phyloP scores from a whole-genome alignment of 2,113 vertebrate species.

The Actinemys pallida region DNA sequence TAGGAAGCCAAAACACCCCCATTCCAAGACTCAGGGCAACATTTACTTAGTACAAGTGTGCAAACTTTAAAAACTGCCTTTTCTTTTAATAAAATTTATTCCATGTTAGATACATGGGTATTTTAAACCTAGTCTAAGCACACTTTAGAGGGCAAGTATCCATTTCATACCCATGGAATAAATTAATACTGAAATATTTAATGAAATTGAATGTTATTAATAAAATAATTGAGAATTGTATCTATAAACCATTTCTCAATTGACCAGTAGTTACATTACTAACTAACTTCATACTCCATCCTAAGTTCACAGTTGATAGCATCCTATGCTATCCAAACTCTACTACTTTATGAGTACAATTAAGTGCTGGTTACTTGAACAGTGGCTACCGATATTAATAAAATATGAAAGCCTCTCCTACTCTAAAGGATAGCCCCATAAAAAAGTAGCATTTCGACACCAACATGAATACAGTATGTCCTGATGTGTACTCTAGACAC shows the following conservation, averaged over 20 bases:
- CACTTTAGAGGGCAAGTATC: not conserved
- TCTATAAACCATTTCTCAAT: not conserved
- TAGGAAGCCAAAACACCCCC: not conserved
- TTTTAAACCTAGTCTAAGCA: not conserved
- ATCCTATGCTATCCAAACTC: constrained; percentile 14
- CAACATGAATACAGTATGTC: not conserved
- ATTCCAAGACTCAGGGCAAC: not conserved
- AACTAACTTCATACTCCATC: constrained; percentile 4
- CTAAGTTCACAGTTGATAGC: not conserved
- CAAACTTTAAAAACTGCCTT: not conserved
- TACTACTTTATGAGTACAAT: not conserved
- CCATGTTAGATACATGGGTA: not conserved
- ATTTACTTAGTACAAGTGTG: not conserved
- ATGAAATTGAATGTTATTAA: not conserved
- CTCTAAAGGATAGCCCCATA: constrained; percentile 25
- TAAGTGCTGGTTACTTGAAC: not conserved
- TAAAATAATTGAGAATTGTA: not conserved
- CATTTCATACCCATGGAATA: not conserved
- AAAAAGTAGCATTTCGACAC: not conserved
- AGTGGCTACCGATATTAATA: not conserved
- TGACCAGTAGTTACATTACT: not conserved
- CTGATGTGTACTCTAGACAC: not conserved
- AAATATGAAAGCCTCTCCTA: constrained; percentile 21
- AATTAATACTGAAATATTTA: not conserved
- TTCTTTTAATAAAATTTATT: not conserved